Evolutionary conservation across 2,888 invertebrate species (phyloP).

Genomic region (Eurois occulta): DNA sequence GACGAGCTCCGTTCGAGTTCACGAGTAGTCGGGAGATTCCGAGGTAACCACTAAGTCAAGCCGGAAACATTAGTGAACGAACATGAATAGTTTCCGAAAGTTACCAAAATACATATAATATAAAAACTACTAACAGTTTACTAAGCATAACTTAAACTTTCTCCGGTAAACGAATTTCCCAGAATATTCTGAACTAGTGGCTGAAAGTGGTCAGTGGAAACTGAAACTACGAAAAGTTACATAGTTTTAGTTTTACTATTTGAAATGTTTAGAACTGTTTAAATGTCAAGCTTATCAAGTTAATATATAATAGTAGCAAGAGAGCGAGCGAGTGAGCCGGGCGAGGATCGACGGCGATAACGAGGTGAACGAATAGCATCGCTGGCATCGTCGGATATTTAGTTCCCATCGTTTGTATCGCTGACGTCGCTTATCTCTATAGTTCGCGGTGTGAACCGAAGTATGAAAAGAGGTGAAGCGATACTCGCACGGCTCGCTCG

Average conservation of each 20-base stretch:
- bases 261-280: slow-evolving; percentile 27
- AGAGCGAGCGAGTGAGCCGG: no score
- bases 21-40: not conserved
- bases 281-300: no score
- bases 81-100: slow-evolving; percentile 4
- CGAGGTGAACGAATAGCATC: no score
- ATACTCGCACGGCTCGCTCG: no score
- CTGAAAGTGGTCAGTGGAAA: not conserved
- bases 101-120: not conserved
- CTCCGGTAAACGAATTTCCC: slow-evolving; percentile 18
- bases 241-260: slow-evolving; percentile 23
- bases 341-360: no score
- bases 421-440: no score
- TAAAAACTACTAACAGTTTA: slow-evolving; percentile 18
- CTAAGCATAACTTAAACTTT: slow-evolving; percentile 9
- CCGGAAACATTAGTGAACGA: not conserved
- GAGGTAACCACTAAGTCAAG: not conserved
- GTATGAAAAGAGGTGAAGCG: no score
- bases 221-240: slow-evolving; percentile 12
- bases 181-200: slow-evolving; percentile 15
- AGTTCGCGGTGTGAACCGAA: no score
- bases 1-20: not conserved
- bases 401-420: no score
- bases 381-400: no score
- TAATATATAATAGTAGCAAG: no score